Conservation (phyloP, 2,113 vertebrate genomes). For the Nyctereutes procyonoides region DNA sequence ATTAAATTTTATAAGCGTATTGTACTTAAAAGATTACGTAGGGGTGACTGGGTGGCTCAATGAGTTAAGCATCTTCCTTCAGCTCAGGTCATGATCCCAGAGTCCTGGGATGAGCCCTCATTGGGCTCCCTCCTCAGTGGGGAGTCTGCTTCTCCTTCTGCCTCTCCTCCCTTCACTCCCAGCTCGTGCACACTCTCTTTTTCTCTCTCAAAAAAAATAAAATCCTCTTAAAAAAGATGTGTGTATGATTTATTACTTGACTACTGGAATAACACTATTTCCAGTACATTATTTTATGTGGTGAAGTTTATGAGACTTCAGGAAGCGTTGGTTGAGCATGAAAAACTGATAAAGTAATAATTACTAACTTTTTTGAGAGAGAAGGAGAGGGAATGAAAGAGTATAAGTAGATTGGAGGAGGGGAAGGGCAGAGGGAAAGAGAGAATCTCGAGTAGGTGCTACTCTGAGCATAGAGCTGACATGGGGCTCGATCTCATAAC, state of each 20-base stretch:
- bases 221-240: background rate
- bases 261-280: conserved; percentile 19
- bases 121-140: background rate
- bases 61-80: background rate
- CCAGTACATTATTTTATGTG: background rate
- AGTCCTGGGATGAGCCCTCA: background rate
- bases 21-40: background rate
- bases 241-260: background rate
- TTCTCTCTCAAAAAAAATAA: background rate
- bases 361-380: background rate
- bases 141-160: background rate
- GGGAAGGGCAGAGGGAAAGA: background rate
- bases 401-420: background rate
- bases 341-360: background rate
- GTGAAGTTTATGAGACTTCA: background rate
- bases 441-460: background rate
- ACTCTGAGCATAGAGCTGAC: background rate
- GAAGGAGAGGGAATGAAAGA: background rate
- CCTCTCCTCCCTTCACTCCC: background rate
- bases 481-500: background rate
- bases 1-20: conserved; percentile 24
- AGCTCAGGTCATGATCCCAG: background rate
- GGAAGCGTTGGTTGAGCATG: background rate
- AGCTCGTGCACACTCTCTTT: background rate
- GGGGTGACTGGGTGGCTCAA: background rate